Conservation (phyloP, 1,140 invertebrate genomes). For the Cepaea nemoralis region DNA sequence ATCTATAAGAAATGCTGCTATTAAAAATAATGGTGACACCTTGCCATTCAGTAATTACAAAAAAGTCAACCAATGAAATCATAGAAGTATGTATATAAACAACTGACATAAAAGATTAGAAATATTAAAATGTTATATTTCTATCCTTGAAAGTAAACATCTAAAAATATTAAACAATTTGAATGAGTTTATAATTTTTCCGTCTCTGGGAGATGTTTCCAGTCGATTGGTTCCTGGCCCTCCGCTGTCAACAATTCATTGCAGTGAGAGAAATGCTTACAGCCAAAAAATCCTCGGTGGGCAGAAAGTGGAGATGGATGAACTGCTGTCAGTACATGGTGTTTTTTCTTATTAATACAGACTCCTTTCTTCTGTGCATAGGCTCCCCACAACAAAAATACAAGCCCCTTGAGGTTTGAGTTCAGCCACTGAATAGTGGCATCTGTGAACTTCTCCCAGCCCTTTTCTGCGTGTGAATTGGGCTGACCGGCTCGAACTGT, state of each 20-base stretch:
- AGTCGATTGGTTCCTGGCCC: constrained; percentile 77
- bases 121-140: too few species aligned
- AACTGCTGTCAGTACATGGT: constrained; percentile 76
- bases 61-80: too few species aligned
- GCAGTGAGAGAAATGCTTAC: constrained; percentile 79
- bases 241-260: constrained; percentile 75
- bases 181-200: neutral
- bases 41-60: too few species aligned
- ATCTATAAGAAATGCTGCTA: too few species aligned
- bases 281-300: constrained; percentile 78
- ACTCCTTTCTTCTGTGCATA: constrained; percentile 80
- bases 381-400: constrained; percentile 81
- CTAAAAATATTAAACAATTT: too few species aligned
- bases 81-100: too few species aligned
- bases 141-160: too few species aligned
- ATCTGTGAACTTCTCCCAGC: constrained; percentile 80
- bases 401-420: constrained; percentile 74
- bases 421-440: constrained; percentile 77
- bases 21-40: too few species aligned
- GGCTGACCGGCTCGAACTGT: constrained; percentile 76
- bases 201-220: constrained; percentile 68
- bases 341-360: constrained; percentile 76
- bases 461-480: constrained; percentile 80
- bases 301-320: constrained; percentile 82
- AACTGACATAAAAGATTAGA: too few species aligned